Evolutionary conservation across 2,113 vertebrate genomes (phyloP).

Genomic region (Scartelaos histophorus): DNA sequence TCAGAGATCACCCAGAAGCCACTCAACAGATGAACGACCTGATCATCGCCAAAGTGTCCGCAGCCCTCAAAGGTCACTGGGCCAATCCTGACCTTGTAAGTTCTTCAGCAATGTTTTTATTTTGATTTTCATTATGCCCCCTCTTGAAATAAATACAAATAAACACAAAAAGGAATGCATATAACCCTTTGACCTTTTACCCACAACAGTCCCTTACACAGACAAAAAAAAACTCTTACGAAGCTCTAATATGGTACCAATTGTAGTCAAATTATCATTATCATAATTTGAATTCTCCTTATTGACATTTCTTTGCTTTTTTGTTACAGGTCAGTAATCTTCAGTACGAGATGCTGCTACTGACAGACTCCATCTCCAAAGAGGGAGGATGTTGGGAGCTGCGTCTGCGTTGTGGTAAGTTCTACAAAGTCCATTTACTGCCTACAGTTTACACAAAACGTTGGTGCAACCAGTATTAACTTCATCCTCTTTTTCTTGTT

Average conservation of each 20-base stretch:
- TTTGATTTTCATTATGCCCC: too few species aligned
- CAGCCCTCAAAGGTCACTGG: slow-evolving; percentile 97
- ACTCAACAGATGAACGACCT: slow-evolving; percentile 98
- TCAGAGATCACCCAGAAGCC: slow-evolving; percentile 95
- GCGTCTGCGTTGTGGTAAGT: slow-evolving; percentile 91
- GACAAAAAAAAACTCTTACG: too few species aligned
- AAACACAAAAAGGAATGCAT: too few species aligned
- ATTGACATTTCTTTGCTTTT: not conserved
- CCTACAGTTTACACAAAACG: not conserved
- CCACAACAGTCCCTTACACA: too few species aligned
- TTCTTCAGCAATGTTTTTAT: not conserved
- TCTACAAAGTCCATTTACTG: not conserved
- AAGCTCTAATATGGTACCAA: not conserved
- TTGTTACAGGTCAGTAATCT: slow-evolving; percentile 92
- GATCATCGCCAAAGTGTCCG: slow-evolving; percentile 94
- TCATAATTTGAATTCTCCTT: not conserved
- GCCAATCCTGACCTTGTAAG: slow-evolving; percentile 96
- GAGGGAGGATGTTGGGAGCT: slow-evolving; percentile 98
- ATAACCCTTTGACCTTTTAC: too few species aligned
- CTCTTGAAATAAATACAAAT: too few species aligned
- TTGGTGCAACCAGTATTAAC: not conserved
- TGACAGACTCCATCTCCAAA: slow-evolving; percentile 97
- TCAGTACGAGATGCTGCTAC: slow-evolving; percentile 96
- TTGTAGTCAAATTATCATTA: not conserved
- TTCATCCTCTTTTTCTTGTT: not conserved